phyloP scores from a whole-genome alignment of 2,113 vertebrate species.

The Syngnathus typhle region DNA sequence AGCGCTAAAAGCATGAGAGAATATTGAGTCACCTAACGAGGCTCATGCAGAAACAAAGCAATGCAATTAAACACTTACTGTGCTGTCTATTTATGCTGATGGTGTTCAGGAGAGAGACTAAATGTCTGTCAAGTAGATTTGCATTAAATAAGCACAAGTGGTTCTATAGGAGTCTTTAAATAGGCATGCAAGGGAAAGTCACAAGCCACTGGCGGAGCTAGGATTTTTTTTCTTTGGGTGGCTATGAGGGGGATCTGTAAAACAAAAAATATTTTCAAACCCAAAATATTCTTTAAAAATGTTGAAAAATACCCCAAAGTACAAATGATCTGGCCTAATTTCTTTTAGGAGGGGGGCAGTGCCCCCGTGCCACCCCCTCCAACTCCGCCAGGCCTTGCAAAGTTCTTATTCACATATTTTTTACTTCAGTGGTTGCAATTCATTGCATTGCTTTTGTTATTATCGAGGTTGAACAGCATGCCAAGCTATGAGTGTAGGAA shows the following conservation, averaged over 20 bases:
- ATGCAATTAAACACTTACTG: conserved; percentile 5
- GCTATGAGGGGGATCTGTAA: no score
- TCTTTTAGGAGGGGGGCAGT: no score
- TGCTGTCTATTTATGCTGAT: conserved; percentile 4
- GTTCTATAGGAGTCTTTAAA: not conserved
- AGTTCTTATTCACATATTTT: not conserved
- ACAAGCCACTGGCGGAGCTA: no score
- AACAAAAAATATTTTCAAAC: no score
- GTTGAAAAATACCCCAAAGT: no score
- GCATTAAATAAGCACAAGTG: conserved; percentile 5
- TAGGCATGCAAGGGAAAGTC: not conserved
- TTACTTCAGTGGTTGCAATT: conserved; percentile 2
- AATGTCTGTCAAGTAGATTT: not conserved
- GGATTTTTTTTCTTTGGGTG: no score
- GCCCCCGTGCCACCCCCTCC: not conserved
- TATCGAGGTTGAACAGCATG: conserved; percentile 2
- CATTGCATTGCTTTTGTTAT: conserved; percentile 3
- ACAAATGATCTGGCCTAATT: no score
- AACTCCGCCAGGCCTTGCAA: not conserved
- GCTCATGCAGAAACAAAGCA: conserved; percentile 2
- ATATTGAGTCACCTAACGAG: conserved; percentile 5
- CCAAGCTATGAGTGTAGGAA: conserved; percentile 11
- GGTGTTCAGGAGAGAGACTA: not conserved
- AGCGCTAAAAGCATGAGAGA: not conserved
- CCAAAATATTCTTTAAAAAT: no score